Base-by-base conservation (phyloP, 37 sponge, comb jelly and placozoan species). In the Haliclona indistincta region DNA sequence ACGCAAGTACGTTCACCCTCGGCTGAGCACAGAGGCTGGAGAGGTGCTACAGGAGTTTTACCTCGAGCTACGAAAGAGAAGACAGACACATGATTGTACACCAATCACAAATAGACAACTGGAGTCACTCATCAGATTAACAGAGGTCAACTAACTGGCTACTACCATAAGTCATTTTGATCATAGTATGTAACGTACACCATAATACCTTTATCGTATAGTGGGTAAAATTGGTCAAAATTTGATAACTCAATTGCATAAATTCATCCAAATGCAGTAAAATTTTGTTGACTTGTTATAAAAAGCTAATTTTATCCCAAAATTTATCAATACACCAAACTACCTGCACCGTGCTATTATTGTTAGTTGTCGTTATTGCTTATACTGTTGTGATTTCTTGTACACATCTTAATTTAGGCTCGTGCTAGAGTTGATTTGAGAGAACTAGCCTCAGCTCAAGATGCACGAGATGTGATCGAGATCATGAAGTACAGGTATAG, bases 51-150 rank as follows among this genome's bases (percentile, higher is more conserved):
- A 90, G 76, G 95, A 86, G 23, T 98, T 95, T 75, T 98, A 98
- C 76, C 56, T 90, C 41, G 81, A 92, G 30, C 83, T 98, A 26
- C 87, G 99, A 15, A 69, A 75, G 38, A 65, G 77, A 2, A 49
- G 88, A n/a, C 84, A 89, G 30, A 56, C 64, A 43, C 33, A 32
- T 4, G 86, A 92, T 74, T 77, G 83, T 68, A 98, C 90, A 20
- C 99, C 99, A 25, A 89, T 98, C 74, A 98, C 99, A 22, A 95
- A 93, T 1, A 77, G 93, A 67, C 96, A 95, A 39, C 77, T 98
- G 78, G 99, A 98, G 80, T 92, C 93, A 25, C 89, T 98, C 42
- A 95, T 98, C 37, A 77, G 99, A 22, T 86, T 98, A 36, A 90
- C 99, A 0, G 99, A 98, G 82, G 87, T 86, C 42, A 22, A 30